A percentile compares a stretch with the other conserved stretches of the same genome.
Evolutionary conservation across 1,140 invertebrate genomes (phyloP).

Genomic region (Heliconius nattereri): DNA sequence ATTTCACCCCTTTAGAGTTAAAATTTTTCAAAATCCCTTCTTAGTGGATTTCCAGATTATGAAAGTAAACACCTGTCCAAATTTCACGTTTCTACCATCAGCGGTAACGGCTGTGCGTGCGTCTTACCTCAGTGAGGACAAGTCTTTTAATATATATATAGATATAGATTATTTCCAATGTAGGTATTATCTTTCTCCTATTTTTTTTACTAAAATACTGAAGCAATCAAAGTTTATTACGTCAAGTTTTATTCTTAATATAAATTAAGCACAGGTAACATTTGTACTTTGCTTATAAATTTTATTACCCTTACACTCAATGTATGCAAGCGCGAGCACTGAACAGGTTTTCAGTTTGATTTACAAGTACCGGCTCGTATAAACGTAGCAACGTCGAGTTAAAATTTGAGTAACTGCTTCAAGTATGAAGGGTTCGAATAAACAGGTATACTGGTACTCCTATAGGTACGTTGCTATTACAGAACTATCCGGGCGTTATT

Average conservation of each 20-base stretch:
- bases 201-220: not conserved
- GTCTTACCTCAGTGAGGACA: too few species aligned
- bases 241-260: slow-evolving; percentile 28
- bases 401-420: slow-evolving; percentile 47
- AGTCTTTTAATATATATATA: too few species aligned
- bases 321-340: slow-evolving; percentile 51
- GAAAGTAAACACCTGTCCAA: too few species aligned
- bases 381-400: slow-evolving; percentile 47
- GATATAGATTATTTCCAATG: too few species aligned
- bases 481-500: slow-evolving; percentile 23
- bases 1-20: too few species aligned
- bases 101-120: too few species aligned
- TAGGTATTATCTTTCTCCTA: too few species aligned
- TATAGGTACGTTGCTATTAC: slow-evolving; percentile 18
- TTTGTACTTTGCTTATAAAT: slow-evolving; percentile 48
- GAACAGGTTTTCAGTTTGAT: slow-evolving; percentile 54
- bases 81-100: too few species aligned
- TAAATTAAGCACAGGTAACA: slow-evolving; percentile 36
- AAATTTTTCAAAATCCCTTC: too few species aligned
- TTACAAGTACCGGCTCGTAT: slow-evolving; percentile 51
- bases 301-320: slow-evolving; percentile 49
- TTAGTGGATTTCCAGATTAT: too few species aligned
- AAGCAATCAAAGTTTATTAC: not conserved
- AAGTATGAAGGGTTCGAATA: slow-evolving; percentile 40
- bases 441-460: not conserved